These are phyloP conservation scores for Macrotis lagotis DNA, from an alignment of 2,113 vertebrate genomes.

Conservation along the genomic window DNA sequence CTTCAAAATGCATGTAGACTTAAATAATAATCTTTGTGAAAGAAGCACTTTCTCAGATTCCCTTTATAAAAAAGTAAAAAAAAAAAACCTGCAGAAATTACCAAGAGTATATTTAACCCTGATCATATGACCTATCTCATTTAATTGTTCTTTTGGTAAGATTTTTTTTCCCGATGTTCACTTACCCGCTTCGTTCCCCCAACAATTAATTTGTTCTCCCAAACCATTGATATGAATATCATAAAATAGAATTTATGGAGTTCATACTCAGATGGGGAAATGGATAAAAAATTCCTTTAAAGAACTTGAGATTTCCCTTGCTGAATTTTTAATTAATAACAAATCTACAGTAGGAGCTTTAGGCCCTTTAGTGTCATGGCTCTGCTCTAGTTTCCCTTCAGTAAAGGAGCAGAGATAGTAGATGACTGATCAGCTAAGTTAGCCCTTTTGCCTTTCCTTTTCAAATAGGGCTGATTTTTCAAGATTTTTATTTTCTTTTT, in stretches of 20 bases:
- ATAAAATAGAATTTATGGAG: conserved; percentile 73
- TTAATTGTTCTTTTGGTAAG: conserved; percentile 76
- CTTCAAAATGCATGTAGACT: conserved; percentile 74
- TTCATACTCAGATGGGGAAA: conserved; percentile 72
- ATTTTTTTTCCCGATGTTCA: conserved; percentile 62
- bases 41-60: conserved; percentile 67
- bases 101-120: conserved; percentile 61
- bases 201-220: conserved; percentile 80
- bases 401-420: conserved; percentile 61
- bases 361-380: conserved; percentile 54
- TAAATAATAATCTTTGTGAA: conserved; percentile 84
- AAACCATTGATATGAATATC: conserved; percentile 66
- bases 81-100: conserved; percentile 58
- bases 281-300: conserved; percentile 59
- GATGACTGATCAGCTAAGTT: background rate
- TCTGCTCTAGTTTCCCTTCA: conserved; percentile 67
- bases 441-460: conserved; percentile 42
- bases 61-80: conserved; percentile 26
- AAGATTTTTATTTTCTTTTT: background rate
- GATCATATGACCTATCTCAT: conserved; percentile 77
- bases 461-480: conserved; percentile 22
- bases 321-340: conserved; percentile 82
- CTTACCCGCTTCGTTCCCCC: conserved; percentile 67
- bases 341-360: conserved; percentile 61
- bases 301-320: conserved; percentile 80